Base-by-base conservation (phyloP, 2,888 invertebrate genomes). In the Luperina nickerlii region DNA sequence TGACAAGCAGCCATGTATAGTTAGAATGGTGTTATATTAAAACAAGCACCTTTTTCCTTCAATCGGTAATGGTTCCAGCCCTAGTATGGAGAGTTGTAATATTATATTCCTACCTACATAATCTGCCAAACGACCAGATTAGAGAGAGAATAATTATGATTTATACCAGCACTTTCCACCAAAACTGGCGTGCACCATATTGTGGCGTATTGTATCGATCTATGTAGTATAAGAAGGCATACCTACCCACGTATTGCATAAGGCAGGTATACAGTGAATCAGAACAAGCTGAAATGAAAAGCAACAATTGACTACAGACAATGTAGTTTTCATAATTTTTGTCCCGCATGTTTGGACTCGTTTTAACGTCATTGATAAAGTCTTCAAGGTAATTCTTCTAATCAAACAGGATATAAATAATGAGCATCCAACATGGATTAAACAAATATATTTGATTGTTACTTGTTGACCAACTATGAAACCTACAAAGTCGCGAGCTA, bases 11-110 rank as follows among this genome's bases (percentile, higher is more conserved):
- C 72, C 68, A 75, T 84, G 76, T 83, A 78, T 81, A 82, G 81
- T 87, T 81, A 82, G 81, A 87, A 89, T 84, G 76, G 83, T 84
- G 74, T 84, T 87, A 83, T 90, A 87, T 80, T 85, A 81, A 87
- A 86, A 89, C 87, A 89, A 81, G 74, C 69, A 76, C 79, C 78
- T 86, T 78, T 86, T 83, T 81, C 77, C 76, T 77, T 67, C 63
- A 83, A 73, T 67, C 42, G 45, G 24, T 74, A 74, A 20, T 24
- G 38, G 57, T 63, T 72, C 9, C 6, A 57, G 27, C 9, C 38
- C 15, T 74, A 32, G 63, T 54, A 65, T 68, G 8, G 13, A 38
- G 3, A 27, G 18, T 74, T 54, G 15, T 32, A 18, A 32, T 27
- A 54, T 51, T 27, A 54, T 51, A 20, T 27, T 27, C 20, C 8